Percentiles rank a stretch among this genome's conserved stretches.
phyloP scores from a whole-genome alignment of 2,113 vertebrate genomes.

The Sardina pilchardus region DNA sequence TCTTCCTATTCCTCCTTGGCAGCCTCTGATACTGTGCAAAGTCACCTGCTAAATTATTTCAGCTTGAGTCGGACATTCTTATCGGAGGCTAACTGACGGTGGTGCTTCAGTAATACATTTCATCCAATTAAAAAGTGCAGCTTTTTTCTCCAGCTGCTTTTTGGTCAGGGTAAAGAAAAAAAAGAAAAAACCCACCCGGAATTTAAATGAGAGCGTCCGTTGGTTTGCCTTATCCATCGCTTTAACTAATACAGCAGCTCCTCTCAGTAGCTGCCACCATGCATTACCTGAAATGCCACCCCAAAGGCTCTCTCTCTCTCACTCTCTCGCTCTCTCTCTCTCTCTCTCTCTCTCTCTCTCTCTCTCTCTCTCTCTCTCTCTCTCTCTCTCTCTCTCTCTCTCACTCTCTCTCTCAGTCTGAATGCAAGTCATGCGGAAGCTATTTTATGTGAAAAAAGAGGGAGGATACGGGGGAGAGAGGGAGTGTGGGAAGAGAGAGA shows the following conservation, averaged over 20 bases:
- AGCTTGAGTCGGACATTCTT: conserved; percentile 34
- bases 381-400: conserved; percentile 4
- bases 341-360: conserved; percentile 23
- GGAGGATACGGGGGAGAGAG: not conserved
- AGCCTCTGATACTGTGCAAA: conserved; percentile 21
- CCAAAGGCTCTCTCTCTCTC: not conserved
- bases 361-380: conserved; percentile 26
- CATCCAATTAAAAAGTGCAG: conserved; percentile 42
- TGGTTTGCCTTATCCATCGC: not conserved
- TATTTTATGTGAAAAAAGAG: conserved; percentile 13
- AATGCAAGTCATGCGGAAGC: conserved; percentile 26
- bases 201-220: conserved; percentile 24
- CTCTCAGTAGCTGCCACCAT: not conserved
- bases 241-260: not conserved
- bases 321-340: conserved; percentile 23
- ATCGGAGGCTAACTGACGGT: conserved; percentile 37
- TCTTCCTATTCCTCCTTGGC: not conserved
- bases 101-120: conserved; percentile 37
- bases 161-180: conserved; percentile 14
- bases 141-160: not conserved
- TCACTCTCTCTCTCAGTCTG: conserved; percentile 35
- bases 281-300: not conserved
- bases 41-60: conserved; percentile 37
- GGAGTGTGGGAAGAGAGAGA: not conserved
- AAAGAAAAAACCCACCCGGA: conserved; percentile 37